A percentile compares a stretch with the other conserved stretches of the same genome.
Conservation (phyloP, 2,113 vertebrate species). For the Menidia beryllina region DNA sequence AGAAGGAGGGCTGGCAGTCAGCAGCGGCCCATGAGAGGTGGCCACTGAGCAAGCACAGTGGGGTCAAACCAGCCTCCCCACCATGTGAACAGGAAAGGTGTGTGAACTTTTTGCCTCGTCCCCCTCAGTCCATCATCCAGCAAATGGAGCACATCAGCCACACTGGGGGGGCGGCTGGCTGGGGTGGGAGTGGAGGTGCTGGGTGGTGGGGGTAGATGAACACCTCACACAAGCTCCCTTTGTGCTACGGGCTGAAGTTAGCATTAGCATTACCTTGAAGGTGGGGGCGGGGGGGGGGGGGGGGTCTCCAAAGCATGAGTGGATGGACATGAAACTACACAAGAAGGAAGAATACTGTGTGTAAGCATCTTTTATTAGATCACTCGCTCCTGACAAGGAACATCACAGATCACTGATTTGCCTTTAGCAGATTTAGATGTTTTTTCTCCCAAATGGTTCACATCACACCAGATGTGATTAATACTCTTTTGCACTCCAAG, state of each 20-base stretch:
- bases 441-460: constrained; percentile 1
- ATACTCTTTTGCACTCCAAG: no score
- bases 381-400: constrained; percentile 74
- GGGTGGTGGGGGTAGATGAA: constrained; percentile 64
- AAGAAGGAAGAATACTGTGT: constrained; percentile 73
- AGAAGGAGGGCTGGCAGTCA: constrained; percentile 52
- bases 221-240: constrained; percentile 90
- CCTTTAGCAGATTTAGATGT: background rate
- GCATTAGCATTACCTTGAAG: no score
- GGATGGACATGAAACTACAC: constrained; percentile 34
- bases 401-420: background rate
- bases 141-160: constrained; percentile 93
- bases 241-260: constrained; percentile 88
- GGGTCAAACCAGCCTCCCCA: constrained; percentile 73
- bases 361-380: constrained; percentile 86
- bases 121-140: constrained; percentile 91
- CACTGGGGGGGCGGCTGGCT: constrained; percentile 79
- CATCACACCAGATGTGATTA: background rate
- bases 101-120: constrained; percentile 93
- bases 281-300: no score
- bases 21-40: constrained; percentile 59
- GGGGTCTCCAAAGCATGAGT: constrained; percentile 47
- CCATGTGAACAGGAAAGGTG: constrained; percentile 95
- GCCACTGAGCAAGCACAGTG: constrained; percentile 56
- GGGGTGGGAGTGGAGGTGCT: constrained; percentile 22